Percentiles rank a stretch among this genome's conserved stretches.
These are phyloP conservation scores for Dissostichus mawsoni DNA, from an alignment of 2,113 vertebrate species.

Conservation along the genomic window DNA sequence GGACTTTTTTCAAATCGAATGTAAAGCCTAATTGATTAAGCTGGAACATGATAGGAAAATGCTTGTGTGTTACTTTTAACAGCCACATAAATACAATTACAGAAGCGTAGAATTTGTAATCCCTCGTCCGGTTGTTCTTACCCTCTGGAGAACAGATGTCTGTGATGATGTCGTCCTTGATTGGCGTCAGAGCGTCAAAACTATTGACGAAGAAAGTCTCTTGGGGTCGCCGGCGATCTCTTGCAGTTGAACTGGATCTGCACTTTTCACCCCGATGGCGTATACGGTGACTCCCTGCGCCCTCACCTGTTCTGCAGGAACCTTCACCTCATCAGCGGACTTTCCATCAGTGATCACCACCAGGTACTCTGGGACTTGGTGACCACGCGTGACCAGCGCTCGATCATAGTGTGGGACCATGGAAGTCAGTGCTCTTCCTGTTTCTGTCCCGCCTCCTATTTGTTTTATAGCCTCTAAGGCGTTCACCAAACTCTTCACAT, in stretches of 20 bases:
- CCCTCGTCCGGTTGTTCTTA: conserved; percentile 65
- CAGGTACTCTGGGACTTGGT: conserved; percentile 79
- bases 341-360: conserved; percentile 89
- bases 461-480: conserved; percentile 82
- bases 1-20: too few species aligned
- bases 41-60: too few species aligned
- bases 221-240: conserved; percentile 80
- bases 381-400: conserved; percentile 62
- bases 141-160: conserved; percentile 87
- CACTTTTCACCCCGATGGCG: conserved; percentile 85
- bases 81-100: too few species aligned
- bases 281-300: conserved; percentile 79
- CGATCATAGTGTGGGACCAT: conserved; percentile 80
- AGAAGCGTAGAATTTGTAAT: background rate
- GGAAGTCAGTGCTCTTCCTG: conserved; percentile 80
- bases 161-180: conserved; percentile 84
- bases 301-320: conserved; percentile 78
- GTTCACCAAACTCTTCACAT: conserved; percentile 62
- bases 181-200: conserved; percentile 85
- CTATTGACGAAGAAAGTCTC: conserved; percentile 84
- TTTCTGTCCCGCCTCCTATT: conserved; percentile 79
- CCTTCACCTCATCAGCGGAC: conserved; percentile 81
- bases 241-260: conserved; percentile 70
- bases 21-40: too few species aligned
- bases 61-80: too few species aligned